Percentiles rank a stretch among this genome's conserved stretches.
phyloP scores from a whole-genome alignment of 2,113 vertebrate species.

The Colius striatus region DNA sequence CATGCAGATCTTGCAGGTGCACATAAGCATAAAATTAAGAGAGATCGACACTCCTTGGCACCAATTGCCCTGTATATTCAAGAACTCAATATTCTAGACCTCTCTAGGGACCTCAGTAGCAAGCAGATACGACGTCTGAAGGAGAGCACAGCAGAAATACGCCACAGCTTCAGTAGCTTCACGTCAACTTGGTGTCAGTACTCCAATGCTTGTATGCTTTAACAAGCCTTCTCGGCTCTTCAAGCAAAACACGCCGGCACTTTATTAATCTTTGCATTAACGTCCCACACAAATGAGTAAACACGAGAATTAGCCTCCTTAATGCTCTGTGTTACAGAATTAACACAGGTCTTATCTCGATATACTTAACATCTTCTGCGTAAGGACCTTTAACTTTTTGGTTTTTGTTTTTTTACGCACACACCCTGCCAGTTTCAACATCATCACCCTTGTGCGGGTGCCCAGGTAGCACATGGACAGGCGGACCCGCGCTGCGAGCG shows the following conservation, averaged over 20 bases:
- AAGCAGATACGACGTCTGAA: background rate
- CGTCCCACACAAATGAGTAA: background rate
- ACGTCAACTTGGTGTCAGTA: background rate
- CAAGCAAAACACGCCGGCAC: background rate
- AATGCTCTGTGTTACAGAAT: background rate
- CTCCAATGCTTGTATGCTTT: background rate
- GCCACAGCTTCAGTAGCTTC: background rate
- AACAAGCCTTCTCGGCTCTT: background rate
- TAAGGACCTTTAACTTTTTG: accelerated
- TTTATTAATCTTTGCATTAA: background rate
- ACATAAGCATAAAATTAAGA: accelerated
- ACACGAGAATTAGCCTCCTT: background rate
- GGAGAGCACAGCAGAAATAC: accelerated
- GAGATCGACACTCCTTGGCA: background rate
- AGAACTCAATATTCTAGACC: background rate
- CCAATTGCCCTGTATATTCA: background rate
- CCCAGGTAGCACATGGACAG: too few relatives aligned
- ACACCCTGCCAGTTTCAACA: background rate
- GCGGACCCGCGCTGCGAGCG: accelerated
- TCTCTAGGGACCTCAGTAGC: too few relatives aligned
- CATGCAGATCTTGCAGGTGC: background rate
- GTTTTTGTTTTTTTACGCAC: accelerated
- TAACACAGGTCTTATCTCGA: background rate
- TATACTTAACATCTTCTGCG: accelerated
- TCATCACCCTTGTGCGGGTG: accelerated